A percentile compares a stretch with the other conserved stretches of the same genome.
phyloP scores from a whole-genome alignment of 2,888 invertebrate genomes.

The Machimus rusticus region DNA sequence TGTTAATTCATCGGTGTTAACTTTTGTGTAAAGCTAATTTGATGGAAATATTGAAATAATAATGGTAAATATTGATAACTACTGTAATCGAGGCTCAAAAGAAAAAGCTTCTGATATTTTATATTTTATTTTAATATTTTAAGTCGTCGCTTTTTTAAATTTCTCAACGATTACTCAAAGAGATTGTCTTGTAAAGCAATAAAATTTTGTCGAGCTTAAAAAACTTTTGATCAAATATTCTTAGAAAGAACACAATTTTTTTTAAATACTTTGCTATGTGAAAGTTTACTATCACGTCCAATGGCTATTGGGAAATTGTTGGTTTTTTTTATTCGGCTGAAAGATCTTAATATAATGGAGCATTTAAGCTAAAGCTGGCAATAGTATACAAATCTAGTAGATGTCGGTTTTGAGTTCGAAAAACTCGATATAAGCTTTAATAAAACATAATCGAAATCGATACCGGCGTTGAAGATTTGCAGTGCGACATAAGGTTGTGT shows the following conservation, averaged over 20 bases:
- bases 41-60: slow-evolving; percentile 5
- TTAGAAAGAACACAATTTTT: background rate
- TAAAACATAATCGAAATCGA: background rate
- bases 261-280: background rate
- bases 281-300: background rate
- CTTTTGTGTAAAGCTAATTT: slow-evolving; percentile 26
- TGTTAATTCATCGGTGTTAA: slow-evolving; percentile 34
- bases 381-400: background rate
- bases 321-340: background rate
- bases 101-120: slow-evolving; percentile 38
- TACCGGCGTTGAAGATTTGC: background rate
- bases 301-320: background rate
- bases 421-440: background rate
- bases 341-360: background rate
- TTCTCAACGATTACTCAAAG: background rate
- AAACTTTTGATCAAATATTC: background rate
- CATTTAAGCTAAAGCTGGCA: background rate
- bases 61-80: slow-evolving; percentile 28
- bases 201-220: slow-evolving; percentile 29
- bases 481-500: background rate
- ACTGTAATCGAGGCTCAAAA: slow-evolving; percentile 47
- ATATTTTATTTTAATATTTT: background rate
- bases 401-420: background rate
- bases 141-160: background rate
- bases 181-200: slow-evolving; percentile 18